A percentile compares a stretch with the other conserved stretches of the same genome.
phyloP scores from a whole-genome alignment of 35 echinoderm and acorn worm species.

The Strongylocentrotus purpuratus region DNA sequence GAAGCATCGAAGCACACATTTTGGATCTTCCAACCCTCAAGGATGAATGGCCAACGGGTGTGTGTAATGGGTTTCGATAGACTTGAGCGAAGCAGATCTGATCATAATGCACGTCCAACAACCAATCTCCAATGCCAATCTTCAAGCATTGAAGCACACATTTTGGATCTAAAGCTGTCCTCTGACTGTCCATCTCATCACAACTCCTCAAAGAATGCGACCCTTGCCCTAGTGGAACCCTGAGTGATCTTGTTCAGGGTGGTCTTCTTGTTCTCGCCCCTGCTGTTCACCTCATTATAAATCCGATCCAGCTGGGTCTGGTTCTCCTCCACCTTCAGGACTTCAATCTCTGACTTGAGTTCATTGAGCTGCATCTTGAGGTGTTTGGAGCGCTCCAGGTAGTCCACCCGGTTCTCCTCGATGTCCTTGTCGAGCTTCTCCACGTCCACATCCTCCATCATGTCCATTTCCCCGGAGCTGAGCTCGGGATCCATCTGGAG shows the following conservation, averaged over 20 bases:
- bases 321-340: conserved; percentile 90
- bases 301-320: conserved; percentile 87
- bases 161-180: not conserved
- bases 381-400: conserved; percentile 90
- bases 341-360: conserved; percentile 97
- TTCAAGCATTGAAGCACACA: too few species aligned
- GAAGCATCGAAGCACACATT: not conserved
- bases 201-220: conserved; percentile 96
- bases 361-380: conserved; percentile 95
- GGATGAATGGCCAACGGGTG: too few species aligned
- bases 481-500: conserved; percentile 34
- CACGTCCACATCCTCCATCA: conserved; percentile 90
- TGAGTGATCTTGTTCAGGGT: conserved; percentile 78
- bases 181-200: conserved; percentile 24
- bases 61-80: too few species aligned
- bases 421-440: conserved; percentile 89
- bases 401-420: conserved; percentile 73
- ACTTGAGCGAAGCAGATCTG: too few species aligned
- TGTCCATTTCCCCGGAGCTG: conserved; percentile 65
- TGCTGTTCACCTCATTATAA: conserved; percentile 78
- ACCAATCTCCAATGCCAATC: too few species aligned
- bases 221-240: conserved; percentile 85
- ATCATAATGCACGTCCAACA: too few species aligned
- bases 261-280: conserved; percentile 91
- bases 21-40: too few species aligned